Conservation (phyloP, 2,888 invertebrate species). For the Cinara cedri region DNA sequence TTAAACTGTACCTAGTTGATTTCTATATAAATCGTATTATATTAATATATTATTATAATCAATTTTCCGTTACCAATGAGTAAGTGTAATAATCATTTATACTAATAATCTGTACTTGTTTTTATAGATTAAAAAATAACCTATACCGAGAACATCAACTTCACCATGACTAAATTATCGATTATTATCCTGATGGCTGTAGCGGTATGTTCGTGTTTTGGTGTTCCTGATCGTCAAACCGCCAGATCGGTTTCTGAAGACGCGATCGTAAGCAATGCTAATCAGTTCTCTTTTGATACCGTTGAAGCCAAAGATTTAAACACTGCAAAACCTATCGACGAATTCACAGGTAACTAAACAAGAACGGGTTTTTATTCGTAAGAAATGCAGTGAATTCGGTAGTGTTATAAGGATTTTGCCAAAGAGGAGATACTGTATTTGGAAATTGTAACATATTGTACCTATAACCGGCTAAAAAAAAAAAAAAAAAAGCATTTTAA, state of each 20-base stretch:
- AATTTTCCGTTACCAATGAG: too few species aligned
- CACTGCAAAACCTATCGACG: background rate
- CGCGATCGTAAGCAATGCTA: background rate
- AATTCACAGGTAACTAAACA: constrained; percentile 2
- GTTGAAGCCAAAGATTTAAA: background rate
- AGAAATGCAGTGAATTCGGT: background rate
- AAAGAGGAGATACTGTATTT: too few species aligned
- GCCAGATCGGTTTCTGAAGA: background rate
- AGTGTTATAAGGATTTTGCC: too few species aligned
- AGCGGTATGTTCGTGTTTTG: constrained; percentile 10
- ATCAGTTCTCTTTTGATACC: background rate
- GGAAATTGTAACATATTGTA: too few species aligned
- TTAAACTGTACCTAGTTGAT: too few species aligned
- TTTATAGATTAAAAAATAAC: constrained; percentile 5
- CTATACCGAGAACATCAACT: background rate
- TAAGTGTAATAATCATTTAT: too few species aligned
- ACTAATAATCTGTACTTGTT: background rate
- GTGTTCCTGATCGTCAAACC: background rate
- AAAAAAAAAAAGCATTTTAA: too few species aligned
- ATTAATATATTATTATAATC: too few species aligned
- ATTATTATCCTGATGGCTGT: background rate
- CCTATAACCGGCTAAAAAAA: too few species aligned
- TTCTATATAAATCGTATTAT: too few species aligned
- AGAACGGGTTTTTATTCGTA: too few species aligned
- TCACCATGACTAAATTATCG: constrained; percentile 18